Conservation (phyloP, 2,888 invertebrate species). For the Stegophylla sp. region DNA sequence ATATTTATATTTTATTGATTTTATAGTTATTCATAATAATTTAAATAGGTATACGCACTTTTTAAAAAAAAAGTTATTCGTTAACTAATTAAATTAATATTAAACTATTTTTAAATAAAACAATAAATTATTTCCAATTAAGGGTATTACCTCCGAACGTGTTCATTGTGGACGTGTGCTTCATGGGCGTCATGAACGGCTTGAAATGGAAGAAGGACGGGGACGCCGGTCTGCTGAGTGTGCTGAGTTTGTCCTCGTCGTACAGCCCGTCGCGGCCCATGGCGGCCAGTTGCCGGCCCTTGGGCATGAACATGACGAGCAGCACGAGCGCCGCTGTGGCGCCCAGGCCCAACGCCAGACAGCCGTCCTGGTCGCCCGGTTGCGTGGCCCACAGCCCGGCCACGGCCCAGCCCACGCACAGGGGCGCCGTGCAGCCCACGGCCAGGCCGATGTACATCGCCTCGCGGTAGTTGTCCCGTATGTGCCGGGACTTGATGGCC, state of each 20-base stretch:
- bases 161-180: constrained; percentile 66
- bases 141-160: constrained; percentile 63
- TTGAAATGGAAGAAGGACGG: constrained; percentile 93
- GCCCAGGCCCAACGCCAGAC: constrained; percentile 87
- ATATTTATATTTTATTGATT: too few relatives aligned
- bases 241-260: constrained; percentile 81
- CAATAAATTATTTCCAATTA: too few relatives aligned
- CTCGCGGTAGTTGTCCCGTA: constrained; percentile 91
- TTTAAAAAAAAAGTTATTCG: too few relatives aligned
- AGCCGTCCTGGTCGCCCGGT: constrained; percentile 79
- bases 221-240: constrained; percentile 69
- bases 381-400: constrained; percentile 82
- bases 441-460: constrained; percentile 90
- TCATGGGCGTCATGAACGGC: constrained; percentile 73
- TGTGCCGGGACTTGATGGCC: constrained; percentile 84
- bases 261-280: constrained; percentile 84
- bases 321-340: constrained; percentile 85
- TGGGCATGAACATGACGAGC: constrained; percentile 92
- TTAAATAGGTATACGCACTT: too few relatives aligned
- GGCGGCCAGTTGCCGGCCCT: constrained; percentile 88
- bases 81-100: too few relatives aligned
- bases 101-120: too few relatives aligned
- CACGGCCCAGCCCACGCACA: constrained; percentile 85
- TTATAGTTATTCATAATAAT: too few relatives aligned
- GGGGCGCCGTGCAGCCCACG: constrained; percentile 83